Conservation (phyloP, 2,113 vertebrate genomes). For the Pygoscelis antarcticus region DNA sequence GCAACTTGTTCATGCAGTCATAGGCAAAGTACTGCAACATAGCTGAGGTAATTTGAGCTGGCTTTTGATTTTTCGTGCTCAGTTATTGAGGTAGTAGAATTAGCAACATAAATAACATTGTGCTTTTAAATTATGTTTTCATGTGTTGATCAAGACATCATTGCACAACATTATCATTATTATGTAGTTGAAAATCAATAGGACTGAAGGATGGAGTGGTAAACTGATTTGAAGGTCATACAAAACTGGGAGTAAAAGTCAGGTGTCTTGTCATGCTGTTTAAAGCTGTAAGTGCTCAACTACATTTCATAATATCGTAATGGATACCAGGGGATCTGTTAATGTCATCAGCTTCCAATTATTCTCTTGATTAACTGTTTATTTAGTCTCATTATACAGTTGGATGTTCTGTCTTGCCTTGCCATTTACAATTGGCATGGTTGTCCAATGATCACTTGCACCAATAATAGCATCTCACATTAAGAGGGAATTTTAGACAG, state of each 20-base stretch:
- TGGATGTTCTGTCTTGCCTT: slow-evolving; percentile 7
- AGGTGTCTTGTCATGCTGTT: neutral
- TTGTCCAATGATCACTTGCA: neutral
- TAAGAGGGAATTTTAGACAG: neutral
- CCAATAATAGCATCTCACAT: neutral
- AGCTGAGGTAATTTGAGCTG: neutral
- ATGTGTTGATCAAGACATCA: neutral
- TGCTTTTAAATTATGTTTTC: neutral
- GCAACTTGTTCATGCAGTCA: neutral
- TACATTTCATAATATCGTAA: slow-evolving; percentile 37
- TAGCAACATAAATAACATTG: neutral
- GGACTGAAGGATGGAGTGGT: neutral
- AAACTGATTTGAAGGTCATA: neutral
- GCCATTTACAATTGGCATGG: neutral
- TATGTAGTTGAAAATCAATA: neutral
- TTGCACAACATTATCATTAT: neutral
- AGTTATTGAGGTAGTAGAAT: neutral
- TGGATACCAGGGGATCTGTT: slow-evolving; percentile 45
- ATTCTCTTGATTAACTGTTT: slow-evolving; percentile 55
- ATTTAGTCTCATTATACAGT: slow-evolving; percentile 28
- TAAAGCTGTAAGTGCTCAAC: slow-evolving; percentile 24
- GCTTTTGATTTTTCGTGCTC: neutral
- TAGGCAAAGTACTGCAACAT: neutral
- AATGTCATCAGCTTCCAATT: slow-evolving; percentile 60
- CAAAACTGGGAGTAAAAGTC: slow-evolving; percentile 22